Base-by-base conservation (phyloP, 2,888 invertebrate species). In the Pterobdella sp. region DNA sequence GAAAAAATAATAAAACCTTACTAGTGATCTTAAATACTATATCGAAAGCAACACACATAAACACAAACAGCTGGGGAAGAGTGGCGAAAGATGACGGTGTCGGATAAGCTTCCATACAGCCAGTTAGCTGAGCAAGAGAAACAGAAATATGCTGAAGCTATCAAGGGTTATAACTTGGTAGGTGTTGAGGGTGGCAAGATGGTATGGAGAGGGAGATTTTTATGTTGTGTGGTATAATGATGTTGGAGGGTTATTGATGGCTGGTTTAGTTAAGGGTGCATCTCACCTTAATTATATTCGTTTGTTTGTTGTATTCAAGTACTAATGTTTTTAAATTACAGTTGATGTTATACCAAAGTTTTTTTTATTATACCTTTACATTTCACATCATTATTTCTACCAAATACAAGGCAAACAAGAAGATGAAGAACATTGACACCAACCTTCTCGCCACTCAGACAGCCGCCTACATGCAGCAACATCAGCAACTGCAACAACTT, bases 81-180 rank as follows among this genome's bases (percentile, higher is more conserved):
- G 67, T 82, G 81, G 81, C 76, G 80, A 63, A 76, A 77, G n/a
- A 69, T 82, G 77, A 75, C 76, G 7, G 78, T 77, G 35, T 75
- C 76, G 7, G 77, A 79, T 37, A 82, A 81, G 74, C 75, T 77
- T 64, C 80, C 80, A 3, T 82, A 79, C 75, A 80, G 80, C 70
- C 79, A 80, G 69, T 74, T 75, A 71, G 79, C 79, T 42, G 77
- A 79, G 49, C 78, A 77, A 75, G 81, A 79, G 75, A 79, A 77
- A 73, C 80, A 78, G 79, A 81, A 79, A 77, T 81, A 79, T 79
- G 83, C 79, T 78, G 76, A 74, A 76, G 81, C 74, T 76, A 81
- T 79, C 78, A 77, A 72, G 77, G 80, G 75, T 73, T 79, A 76
- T 79, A 79, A 76, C 79, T 60, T 73, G 73, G 73, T 73, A 26